Conservation (phyloP, 2,797 vertebrate species). For the Catamblyrhynchus diadema region DNA sequence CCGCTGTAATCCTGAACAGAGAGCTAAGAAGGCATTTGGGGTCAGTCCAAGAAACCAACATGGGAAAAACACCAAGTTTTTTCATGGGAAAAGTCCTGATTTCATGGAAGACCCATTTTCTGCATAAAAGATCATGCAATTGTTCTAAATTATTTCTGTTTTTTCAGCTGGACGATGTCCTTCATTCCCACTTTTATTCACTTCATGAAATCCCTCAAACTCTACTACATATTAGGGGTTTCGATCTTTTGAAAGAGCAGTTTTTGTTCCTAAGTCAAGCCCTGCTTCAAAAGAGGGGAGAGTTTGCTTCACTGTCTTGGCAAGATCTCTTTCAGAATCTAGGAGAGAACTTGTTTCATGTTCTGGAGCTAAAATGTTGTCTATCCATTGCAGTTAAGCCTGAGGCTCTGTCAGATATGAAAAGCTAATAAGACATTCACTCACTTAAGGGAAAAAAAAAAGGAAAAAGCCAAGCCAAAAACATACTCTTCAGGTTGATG, state of each 20-base stretch:
- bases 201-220: background rate
- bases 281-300: background rate
- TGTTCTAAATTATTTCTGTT: background rate
- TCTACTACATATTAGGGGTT: background rate
- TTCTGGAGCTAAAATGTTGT: background rate
- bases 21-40: background rate
- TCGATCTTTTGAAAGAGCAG: background rate
- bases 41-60: background rate
- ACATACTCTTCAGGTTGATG: background rate
- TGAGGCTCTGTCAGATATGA: background rate
- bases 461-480: background rate
- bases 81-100: background rate
- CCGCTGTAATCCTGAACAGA: background rate
- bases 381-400: background rate
- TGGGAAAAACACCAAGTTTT: background rate
- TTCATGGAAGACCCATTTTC: background rate
- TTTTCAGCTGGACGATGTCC: background rate
- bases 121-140: background rate
- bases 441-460: background rate
- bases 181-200: background rate
- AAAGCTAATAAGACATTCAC: conserved; percentile 37
- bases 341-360: fast-evolving
- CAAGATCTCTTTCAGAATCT: background rate
- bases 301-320: background rate
- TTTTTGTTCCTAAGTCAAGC: background rate